Evolutionary conservation across 2,113 vertebrate genomes (phyloP).

Genomic region (Neodon shergylaensis): DNA sequence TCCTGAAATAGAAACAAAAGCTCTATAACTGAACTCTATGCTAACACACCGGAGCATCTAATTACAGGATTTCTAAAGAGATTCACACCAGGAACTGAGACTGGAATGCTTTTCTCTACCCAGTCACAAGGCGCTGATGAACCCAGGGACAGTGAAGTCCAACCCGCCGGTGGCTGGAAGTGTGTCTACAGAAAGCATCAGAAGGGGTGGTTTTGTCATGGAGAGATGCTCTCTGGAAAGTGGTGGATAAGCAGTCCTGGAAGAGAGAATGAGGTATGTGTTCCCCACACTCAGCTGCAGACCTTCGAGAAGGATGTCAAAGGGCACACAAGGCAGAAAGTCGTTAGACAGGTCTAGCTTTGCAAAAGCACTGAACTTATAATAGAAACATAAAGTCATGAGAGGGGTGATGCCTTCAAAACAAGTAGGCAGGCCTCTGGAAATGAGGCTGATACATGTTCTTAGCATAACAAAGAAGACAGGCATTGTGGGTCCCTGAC

Average conservation of each 20-base stretch:
- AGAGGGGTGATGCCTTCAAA: not conserved
- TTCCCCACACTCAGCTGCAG: not conserved
- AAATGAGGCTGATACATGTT: not conserved
- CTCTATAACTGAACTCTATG: not conserved
- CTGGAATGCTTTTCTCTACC: not conserved
- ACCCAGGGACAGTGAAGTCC: not conserved
- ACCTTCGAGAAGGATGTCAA: not conserved
- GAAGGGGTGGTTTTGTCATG: not conserved
- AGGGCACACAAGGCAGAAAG: not conserved
- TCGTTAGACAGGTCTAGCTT: not conserved
- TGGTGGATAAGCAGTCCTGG: not conserved
- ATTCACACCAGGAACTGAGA: not conserved
- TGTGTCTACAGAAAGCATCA: not conserved
- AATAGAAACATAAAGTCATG: not conserved
- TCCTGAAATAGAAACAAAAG: conserved; percentile 46
- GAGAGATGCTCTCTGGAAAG: not conserved
- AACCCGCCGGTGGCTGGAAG: not conserved
- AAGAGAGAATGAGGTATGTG: not conserved
- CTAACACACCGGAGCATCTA: not conserved
- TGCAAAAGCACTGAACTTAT: not conserved
- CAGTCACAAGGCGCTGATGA: not conserved
- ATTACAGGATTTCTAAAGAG: not conserved
- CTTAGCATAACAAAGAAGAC: not conserved
- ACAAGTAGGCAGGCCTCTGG: not conserved
- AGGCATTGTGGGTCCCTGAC: not conserved